Conservation (phyloP, 2,888 invertebrate species). For the Trichogramma dendrolimi region DNA sequence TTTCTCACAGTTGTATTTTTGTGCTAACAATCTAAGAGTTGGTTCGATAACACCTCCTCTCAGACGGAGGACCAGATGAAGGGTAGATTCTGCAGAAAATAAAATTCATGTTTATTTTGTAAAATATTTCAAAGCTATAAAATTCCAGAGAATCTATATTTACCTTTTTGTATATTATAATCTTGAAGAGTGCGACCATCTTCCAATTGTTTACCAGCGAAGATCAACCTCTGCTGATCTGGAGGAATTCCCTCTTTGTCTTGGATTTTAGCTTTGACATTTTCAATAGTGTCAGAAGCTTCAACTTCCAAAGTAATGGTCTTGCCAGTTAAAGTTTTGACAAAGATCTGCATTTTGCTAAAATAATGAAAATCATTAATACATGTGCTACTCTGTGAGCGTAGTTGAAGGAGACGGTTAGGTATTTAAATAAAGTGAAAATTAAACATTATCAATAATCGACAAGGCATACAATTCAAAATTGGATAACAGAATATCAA, state of each 20-base stretch:
- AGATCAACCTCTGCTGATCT: conserved; percentile 85
- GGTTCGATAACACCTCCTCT: conserved; percentile 98
- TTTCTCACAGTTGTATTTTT: conserved; percentile 99
- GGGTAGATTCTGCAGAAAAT: conserved; percentile 63
- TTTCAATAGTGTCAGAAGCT: conserved; percentile 89
- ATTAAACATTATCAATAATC: no score
- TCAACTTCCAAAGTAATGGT: conserved; percentile 91
- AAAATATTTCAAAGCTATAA: not conserved
- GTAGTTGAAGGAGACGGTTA: no score
- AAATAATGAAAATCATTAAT: no score
- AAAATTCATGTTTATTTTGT: conserved; percentile 6
- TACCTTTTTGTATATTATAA: conserved; percentile 83
- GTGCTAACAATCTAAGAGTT: conserved; percentile 89
- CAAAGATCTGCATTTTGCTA: conserved; percentile 88
- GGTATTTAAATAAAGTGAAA: no score
- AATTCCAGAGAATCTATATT: not conserved
- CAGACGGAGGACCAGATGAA: conserved; percentile 89
- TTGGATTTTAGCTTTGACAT: conserved; percentile 90
- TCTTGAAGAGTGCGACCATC: conserved; percentile 90
- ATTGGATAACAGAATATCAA: no score
- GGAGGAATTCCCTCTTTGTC: conserved; percentile 90
- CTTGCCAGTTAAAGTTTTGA: conserved; percentile 90
- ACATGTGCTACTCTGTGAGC: no score
- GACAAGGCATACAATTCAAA: no score
- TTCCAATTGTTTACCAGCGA: conserved; percentile 91